Percentiles rank a stretch among this genome's conserved stretches.
Evolutionary conservation across 2,113 vertebrate genomes (phyloP).

Genomic region (Perognathus longimembris): DNA sequence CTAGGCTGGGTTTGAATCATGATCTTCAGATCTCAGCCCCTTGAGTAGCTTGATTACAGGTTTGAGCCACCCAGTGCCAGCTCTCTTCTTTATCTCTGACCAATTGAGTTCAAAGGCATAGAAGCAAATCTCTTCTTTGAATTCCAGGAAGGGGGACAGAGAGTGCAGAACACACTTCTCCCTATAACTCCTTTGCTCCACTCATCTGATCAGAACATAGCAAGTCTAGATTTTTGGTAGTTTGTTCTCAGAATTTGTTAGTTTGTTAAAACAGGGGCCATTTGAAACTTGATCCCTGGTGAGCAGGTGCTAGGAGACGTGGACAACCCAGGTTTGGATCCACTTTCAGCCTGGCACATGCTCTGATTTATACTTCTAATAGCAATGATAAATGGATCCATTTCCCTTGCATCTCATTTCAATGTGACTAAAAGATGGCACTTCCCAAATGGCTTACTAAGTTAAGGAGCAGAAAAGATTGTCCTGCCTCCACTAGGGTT

Average conservation of each 20-base stretch:
- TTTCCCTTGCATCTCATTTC: not conserved
- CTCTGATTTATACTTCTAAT: not conserved
- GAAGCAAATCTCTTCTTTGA: no score
- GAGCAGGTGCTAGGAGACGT: not conserved
- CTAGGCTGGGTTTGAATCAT: no score
- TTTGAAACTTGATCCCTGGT: not conserved
- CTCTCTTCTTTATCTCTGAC: not conserved
- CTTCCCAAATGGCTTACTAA: constrained; percentile 20
- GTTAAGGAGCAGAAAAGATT: not conserved
- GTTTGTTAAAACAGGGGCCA: not conserved
- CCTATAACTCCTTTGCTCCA: not conserved
- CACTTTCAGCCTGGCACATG: not conserved
- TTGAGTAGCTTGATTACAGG: no score
- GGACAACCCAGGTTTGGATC: not conserved
- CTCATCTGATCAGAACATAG: not conserved
- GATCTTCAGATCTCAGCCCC: no score
- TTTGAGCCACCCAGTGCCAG: no score
- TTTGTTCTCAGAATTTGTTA: not conserved
- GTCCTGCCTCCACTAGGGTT: not conserved
- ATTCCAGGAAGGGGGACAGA: no score
- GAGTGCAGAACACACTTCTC: not conserved
- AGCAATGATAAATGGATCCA: not conserved
- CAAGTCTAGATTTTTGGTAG: no score
- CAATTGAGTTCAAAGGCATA: not conserved
- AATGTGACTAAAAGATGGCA: not conserved